Evolutionary conservation across 2,888 invertebrate species (phyloP).

Genomic region (Petrolisthes manimaculis): DNA sequence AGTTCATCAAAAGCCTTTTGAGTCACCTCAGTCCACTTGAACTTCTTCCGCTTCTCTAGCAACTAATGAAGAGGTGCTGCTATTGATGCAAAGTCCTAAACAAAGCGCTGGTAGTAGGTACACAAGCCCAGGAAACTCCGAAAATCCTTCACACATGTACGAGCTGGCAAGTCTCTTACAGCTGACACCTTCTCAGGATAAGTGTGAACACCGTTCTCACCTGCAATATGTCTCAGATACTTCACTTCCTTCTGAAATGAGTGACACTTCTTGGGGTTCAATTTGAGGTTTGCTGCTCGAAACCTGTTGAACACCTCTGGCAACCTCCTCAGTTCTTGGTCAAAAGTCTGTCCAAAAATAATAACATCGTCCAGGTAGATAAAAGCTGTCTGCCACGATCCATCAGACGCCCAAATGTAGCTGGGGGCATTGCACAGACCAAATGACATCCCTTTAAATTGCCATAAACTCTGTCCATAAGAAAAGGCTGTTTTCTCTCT

Average conservation of each 20-base stretch:
- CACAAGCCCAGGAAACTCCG: no score
- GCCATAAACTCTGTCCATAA: background rate
- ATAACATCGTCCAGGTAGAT: background rate
- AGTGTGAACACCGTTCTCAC: no score
- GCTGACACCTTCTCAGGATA: no score
- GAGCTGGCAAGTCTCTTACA: no score
- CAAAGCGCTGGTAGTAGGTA: no score
- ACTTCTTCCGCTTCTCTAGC: no score
- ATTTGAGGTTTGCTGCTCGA: background rate
- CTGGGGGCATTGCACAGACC: background rate
- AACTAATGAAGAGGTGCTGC: background rate
- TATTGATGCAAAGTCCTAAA: no score
- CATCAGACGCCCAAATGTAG: background rate
- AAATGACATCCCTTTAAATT: background rate
- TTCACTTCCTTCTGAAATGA: no score
- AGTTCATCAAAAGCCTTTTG: background rate
- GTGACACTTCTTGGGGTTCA: background rate
- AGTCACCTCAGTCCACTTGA: no score
- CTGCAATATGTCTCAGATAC: no score
- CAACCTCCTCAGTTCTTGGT: background rate
- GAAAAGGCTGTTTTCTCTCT: conserved; percentile 22
- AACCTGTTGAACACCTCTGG: background rate
- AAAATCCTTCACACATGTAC: no score
- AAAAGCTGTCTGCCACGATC: background rate
- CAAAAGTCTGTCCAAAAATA: background rate